Evolutionary conservation across 1,140 invertebrate species (phyloP), one percentile per base, ranked within the genome.

Genomic region (Cylas formicarius): DNA sequence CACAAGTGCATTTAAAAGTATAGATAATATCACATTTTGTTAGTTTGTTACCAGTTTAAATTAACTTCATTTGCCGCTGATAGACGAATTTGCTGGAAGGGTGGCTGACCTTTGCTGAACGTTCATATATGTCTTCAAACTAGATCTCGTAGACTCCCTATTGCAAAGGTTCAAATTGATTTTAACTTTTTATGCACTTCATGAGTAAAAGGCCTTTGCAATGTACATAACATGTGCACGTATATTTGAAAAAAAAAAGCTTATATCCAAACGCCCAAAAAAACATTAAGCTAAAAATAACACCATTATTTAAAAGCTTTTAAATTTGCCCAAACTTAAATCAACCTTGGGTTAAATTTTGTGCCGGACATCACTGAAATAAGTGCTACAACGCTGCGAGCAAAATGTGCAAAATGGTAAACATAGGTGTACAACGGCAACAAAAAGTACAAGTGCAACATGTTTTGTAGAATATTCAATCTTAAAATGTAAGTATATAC

Each of bases 61-160:
- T 43, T 21, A 37, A 20, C 41, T 47, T 65, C 60, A 64, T 65
- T 68, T 66, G 39, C 53, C 58, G 55, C 53, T 58, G 53, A 69
- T 62, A 9, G 67, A 67, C 36, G 80, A 76, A 61, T 80, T 81
- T 28, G 78, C 77, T 44, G 81, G 81, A 57, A 82, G 69, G 29
- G 80, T 83, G 24, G 80, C 80, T 50, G 80, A 81, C 62, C 80
- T 71, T 67, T 81, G 79, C 48, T 77, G 77, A 47, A 75, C 73
- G 61, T 75, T 76, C 67, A 81, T 69, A 61, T 80, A 82, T 52
- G 76, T 72, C 68, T 81, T 82, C 56, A 82, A 62, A 48, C 77
- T 78, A 44, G 82, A 84, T 57, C 80, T 75, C 58, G 81, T 83
- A 2, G 81, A 84, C 64, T 85, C 82, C 67, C 82, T 85, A 50